Conservation (phyloP, 1,140 invertebrate species). For the Carcinoscorpius rotundicauda region DNA sequence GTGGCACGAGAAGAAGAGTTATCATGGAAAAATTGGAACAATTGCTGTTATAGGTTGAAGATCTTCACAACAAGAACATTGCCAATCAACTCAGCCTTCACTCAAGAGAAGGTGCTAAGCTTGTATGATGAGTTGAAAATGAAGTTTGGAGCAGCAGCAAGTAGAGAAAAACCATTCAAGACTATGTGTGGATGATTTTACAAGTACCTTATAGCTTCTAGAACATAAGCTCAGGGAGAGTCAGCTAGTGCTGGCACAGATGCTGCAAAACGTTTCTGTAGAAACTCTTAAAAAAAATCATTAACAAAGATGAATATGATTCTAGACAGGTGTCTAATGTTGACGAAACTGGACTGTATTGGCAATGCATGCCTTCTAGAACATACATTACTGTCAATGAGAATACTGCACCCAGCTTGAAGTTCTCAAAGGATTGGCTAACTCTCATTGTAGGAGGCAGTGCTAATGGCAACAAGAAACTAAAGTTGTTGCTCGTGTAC, state of each 20-base stretch:
- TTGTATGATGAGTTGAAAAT: no score
- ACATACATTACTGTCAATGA: constrained; percentile 33
- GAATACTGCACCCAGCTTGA: constrained; percentile 33
- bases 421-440: constrained; percentile 35
- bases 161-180: no score
- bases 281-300: constrained; percentile 27
- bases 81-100: no score
- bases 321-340: constrained; percentile 34
- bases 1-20: no score
- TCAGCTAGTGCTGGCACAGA: constrained; percentile 27
- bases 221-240: constrained; percentile 16
- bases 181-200: no score
- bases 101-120: no score
- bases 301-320: constrained; percentile 30
- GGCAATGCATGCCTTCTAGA: constrained; percentile 36
- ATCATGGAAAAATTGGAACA: no score
- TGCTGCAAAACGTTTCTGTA: constrained; percentile 26
- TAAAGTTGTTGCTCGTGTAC: constrained; percentile 37
- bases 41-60: no score
- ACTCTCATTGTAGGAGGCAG: constrained; percentile 34
- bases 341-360: constrained; percentile 35
- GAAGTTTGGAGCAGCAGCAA: no score
- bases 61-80: no score
- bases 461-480: constrained; percentile 31
- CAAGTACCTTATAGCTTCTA: no score